Percentiles rank a stretch among this genome's conserved stretches.
phyloP scores from a whole-genome alignment of 1,140 invertebrate genomes.

The Cyphomyrmex costatus region DNA sequence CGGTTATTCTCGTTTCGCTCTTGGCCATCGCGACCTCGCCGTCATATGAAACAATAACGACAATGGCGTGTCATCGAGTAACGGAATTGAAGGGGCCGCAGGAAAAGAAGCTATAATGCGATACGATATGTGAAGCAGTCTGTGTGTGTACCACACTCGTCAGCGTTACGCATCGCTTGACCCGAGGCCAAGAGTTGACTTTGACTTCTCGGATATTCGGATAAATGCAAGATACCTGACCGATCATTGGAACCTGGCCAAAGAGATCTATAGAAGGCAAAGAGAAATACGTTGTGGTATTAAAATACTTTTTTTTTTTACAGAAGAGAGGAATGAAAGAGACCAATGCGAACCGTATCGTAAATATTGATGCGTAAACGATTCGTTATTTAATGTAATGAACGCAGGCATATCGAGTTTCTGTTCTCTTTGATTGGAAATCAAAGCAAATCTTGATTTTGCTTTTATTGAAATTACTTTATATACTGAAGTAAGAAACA shows the following conservation, averaged over 20 bases:
- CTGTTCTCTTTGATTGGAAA: not conserved
- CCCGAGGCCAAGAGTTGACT: constrained; percentile 20
- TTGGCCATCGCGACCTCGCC: not conserved
- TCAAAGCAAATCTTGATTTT: not conserved
- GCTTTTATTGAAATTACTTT: not conserved
- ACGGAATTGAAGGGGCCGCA: constrained; percentile 22
- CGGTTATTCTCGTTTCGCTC: constrained; percentile 4
- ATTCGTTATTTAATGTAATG: constrained; percentile 3
- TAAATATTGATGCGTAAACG: not conserved
- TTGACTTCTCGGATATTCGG: constrained; percentile 29
- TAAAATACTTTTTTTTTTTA: constrained; percentile 19
- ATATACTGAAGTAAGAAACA: not conserved
- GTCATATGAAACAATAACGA: constrained; percentile 29
- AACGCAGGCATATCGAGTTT: not conserved
- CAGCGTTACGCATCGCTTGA: constrained; percentile 45
- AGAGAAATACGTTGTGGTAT: not conserved
- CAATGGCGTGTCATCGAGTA: constrained; percentile 23
- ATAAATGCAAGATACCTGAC: constrained; percentile 33
- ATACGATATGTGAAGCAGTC: constrained; percentile 8
- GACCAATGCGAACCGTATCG: not conserved
- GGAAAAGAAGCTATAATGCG: not conserved
- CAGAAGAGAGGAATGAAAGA: not conserved
- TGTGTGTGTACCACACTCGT: not conserved
- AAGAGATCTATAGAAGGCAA: not conserved
- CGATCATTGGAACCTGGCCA: constrained; percentile 30